Percentiles rank a stretch among this genome's conserved stretches.
Conservation (phyloP, 2,113 vertebrate species). For the Rhabdomys dilectus region DNA sequence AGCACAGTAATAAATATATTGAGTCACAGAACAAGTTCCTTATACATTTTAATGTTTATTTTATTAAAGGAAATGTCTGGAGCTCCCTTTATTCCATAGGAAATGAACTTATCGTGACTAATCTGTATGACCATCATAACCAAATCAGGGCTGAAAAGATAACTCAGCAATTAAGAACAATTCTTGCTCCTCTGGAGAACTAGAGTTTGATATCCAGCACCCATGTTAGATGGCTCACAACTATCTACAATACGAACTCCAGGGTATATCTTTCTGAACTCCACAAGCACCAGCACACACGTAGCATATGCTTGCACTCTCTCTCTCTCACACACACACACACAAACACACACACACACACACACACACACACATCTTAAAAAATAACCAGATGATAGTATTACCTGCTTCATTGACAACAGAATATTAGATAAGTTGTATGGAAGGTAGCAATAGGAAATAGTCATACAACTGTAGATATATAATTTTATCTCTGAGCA, state of each 20-base stretch:
- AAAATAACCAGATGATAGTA: constrained; percentile 12
- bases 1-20: background rate
- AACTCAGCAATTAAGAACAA: background rate
- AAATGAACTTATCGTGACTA: constrained; percentile 82
- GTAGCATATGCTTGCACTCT: background rate
- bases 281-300: background rate
- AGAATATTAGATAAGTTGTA: constrained; percentile 79
- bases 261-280: background rate
- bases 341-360: background rate
- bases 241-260: background rate
- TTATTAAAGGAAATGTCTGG: constrained; percentile 59
- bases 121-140: constrained; percentile 81
- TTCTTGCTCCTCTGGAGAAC: background rate
- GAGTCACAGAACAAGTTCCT: constrained; percentile 26
- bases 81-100: constrained; percentile 70
- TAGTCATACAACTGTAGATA: constrained; percentile 77
- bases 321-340: background rate
- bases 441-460: constrained; percentile 79
- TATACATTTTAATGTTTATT: constrained; percentile 39
- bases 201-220: background rate
- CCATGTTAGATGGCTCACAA: background rate
- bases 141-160: background rate
- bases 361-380: background rate
- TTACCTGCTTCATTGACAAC: constrained; percentile 81
- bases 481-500: constrained; percentile 69